Base-by-base conservation (phyloP, 2,888 invertebrate genomes). In the Idaea dimidiata region DNA sequence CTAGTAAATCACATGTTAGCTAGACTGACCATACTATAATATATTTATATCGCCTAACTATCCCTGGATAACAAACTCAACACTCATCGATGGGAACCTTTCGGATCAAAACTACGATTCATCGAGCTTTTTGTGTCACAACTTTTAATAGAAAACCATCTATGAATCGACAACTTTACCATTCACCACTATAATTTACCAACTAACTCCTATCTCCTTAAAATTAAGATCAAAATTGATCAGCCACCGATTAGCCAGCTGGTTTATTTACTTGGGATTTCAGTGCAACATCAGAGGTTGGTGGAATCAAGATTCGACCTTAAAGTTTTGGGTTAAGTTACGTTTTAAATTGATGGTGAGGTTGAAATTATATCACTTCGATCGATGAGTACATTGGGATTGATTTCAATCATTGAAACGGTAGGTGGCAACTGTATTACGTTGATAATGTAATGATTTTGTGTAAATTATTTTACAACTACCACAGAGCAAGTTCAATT, bases 351-450 rank as follows among this genome's bases (percentile, higher is more conserved):
- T 65, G 32, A 16, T 16, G 10, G 8, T 54, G 54, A 60, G 59
- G 68, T 62, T 59, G 59, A 65, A 69, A 66, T 72, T 67, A 74
- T 77, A 71, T 69, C 3, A 24, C 70, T 72, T 74, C 81, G 81
- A 86, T 82, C 88, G 88, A 90, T 89, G 84, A 77, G 76, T 79
- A 79, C 75, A 82, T 78, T 71, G 75, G 81, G 84, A 89, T 89
- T 87, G 88, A 88, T 89, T 89, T 86, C 89, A 88, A 89, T 89
- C 88, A 87, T 73, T 71, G 67, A 75, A 87, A 81, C 89, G 72
- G 89, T 89, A 89, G 89, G 90, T 86, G 90, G 90, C 87, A 82
- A 81, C 86, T 79, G 85, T 81, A 82, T 87, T 88, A 88, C 87
- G 85, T 73, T 66, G 60, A 67, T 69, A 59, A 62, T 53, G 61